Evolutionary conservation across 2,113 vertebrate genomes (phyloP).

Genomic region (Chrysemys picta): DNA sequence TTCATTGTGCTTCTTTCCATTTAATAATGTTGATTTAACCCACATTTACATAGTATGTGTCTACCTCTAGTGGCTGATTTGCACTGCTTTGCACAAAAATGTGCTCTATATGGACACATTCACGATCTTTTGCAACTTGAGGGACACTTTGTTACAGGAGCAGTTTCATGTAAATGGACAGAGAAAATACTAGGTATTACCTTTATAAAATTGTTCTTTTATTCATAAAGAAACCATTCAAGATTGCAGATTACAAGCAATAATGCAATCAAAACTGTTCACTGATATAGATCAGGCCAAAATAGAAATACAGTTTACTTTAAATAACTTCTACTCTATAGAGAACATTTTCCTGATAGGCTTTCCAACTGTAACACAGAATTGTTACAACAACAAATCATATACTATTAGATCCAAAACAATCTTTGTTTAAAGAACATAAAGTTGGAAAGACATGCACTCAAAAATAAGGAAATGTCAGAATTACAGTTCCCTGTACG

Average conservation of each 20-base stretch:
- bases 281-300: not conserved
- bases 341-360: not conserved
- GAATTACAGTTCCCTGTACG: not conserved
- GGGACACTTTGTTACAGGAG: not conserved
- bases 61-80: not conserved
- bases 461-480: not conserved
- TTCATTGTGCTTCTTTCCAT: not conserved
- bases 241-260: not conserved
- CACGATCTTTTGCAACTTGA: not conserved
- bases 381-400: not conserved
- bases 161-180: not conserved
- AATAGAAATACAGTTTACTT: not conserved
- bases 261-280: not conserved
- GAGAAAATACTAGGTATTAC: not conserved
- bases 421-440: not conserved
- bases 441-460: not conserved
- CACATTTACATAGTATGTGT: not conserved
- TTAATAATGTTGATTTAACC: not conserved
- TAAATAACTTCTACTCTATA: not conserved
- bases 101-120: not conserved
- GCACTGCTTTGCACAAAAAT: not conserved
- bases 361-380: not conserved
- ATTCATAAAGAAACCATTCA: not conserved
- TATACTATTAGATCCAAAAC: not conserved
- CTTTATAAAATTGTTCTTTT: not conserved